These are phyloP conservation scores for Chromobotia macracanthus DNA, from an alignment of 2,797 vertebrate genomes.

Conservation along the genomic window DNA sequence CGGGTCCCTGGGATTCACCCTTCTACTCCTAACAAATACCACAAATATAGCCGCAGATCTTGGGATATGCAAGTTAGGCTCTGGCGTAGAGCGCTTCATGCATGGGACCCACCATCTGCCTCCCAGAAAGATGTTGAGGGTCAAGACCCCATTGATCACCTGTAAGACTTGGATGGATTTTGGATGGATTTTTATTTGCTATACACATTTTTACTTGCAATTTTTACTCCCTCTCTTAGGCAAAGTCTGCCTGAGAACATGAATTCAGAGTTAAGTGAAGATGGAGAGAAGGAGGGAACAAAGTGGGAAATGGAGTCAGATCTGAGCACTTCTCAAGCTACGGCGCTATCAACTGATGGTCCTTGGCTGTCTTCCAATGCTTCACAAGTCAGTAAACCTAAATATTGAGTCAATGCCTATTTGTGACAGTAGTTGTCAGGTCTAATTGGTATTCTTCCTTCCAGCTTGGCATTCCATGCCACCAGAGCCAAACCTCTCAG, in stretches of 20 bases:
- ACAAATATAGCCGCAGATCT: constrained; percentile 63
- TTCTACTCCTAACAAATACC: constrained; percentile 84
- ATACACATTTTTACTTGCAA: background rate
- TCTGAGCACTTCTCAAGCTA: constrained; percentile 58
- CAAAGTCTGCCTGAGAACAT: constrained; percentile 58
- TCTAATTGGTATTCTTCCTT: background rate
- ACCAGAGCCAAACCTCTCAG: constrained; percentile 56
- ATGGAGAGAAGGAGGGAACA: constrained; percentile 55
- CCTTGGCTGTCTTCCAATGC: constrained; percentile 56
- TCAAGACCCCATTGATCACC: constrained; percentile 74
- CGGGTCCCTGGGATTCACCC: constrained; percentile 82
- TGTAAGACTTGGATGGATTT: constrained; percentile 68
- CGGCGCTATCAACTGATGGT: constrained; percentile 48
- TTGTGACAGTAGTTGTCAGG: background rate
- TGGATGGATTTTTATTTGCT: background rate
- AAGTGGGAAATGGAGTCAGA: constrained; percentile 59
- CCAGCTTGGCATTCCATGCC: constrained; percentile 53
- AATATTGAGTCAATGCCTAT: background rate
- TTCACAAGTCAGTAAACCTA: constrained; percentile 57
- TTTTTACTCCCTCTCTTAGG: constrained; percentile 40
- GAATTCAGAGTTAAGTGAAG: constrained; percentile 58
- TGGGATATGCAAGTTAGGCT: constrained; percentile 72
- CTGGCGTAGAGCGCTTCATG: constrained; percentile 83
- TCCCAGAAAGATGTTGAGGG: constrained; percentile 45
- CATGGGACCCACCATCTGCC: constrained; percentile 79